Evolutionary conservation across 2,888 invertebrate species (phyloP).

Genomic region (Orthosia gothica): DNA sequence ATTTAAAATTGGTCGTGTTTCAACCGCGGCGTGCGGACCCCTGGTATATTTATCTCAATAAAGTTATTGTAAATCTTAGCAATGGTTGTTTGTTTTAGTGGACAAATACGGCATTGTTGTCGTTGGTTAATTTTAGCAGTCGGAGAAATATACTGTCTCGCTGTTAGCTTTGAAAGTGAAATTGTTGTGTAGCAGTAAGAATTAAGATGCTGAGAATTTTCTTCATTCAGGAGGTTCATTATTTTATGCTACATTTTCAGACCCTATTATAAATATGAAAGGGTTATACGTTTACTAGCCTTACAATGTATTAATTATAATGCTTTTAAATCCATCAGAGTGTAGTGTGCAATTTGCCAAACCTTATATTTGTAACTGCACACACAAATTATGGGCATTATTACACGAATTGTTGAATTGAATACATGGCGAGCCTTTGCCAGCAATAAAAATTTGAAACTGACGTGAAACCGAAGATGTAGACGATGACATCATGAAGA

Average conservation of each 20-base stretch:
- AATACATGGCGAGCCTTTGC: too few species aligned
- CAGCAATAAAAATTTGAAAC: too few species aligned
- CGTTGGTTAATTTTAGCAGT: conserved; percentile 43
- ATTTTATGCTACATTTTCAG: neutral
- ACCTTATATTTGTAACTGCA: too few species aligned
- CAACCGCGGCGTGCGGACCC: conserved; percentile 40
- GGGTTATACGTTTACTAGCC: neutral
- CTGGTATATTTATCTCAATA: conserved; percentile 60
- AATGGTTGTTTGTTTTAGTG: conserved; percentile 52
- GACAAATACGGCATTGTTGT: conserved; percentile 52
- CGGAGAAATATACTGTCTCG: conserved; percentile 16
- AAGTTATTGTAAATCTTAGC: conserved; percentile 65
- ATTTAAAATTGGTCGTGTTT: conserved; percentile 63
- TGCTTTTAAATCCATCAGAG: too few species aligned
- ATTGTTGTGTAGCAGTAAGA: neutral
- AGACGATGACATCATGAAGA: too few species aligned
- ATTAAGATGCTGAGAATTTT: neutral
- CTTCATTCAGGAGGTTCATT: neutral
- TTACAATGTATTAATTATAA: neutral
- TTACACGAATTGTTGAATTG: too few species aligned
- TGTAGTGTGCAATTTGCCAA: too few species aligned
- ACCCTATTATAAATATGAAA: neutral
- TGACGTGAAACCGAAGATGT: too few species aligned
- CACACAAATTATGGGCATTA: too few species aligned
- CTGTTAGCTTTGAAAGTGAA: conserved; percentile 32